Evolutionary conservation across 2,113 vertebrate genomes (phyloP).

Genomic region (Halichoeres trimaculatus): DNA sequence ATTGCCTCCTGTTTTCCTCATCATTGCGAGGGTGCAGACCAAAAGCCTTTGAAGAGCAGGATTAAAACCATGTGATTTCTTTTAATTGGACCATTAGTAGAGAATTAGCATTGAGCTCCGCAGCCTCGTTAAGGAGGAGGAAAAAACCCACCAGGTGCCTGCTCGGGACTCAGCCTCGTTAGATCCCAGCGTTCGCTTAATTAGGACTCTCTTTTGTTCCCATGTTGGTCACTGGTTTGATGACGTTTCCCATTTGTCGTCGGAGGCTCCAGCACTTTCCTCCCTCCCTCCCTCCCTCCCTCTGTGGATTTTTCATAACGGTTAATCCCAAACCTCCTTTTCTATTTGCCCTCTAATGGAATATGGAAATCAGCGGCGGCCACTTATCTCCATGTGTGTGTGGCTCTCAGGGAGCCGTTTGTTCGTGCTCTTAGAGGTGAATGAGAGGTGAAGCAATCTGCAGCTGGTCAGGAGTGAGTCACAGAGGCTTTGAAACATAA

Average conservation of each 20-base stretch:
- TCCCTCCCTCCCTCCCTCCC: slow-evolving; percentile 18
- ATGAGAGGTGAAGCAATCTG: slow-evolving; percentile 65
- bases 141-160: slow-evolving; percentile 73
- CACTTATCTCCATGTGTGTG: slow-evolving; percentile 59
- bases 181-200: slow-evolving; percentile 72
- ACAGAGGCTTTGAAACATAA: slow-evolving; percentile 33
- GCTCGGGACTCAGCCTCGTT: slow-evolving; percentile 70
- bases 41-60: slow-evolving; percentile 83
- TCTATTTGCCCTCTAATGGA: slow-evolving; percentile 53
- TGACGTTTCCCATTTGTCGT: slow-evolving; percentile 62
- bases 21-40: slow-evolving; percentile 75
- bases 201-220: slow-evolving; percentile 74
- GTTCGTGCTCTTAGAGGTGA: slow-evolving; percentile 63
- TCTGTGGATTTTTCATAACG: slow-evolving; percentile 37
- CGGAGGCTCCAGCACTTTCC: slow-evolving; percentile 28
- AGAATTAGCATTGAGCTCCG: slow-evolving; percentile 84
- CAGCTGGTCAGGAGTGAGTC: slow-evolving; percentile 51
- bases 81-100: slow-evolving; percentile 87
- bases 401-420: slow-evolving; percentile 51
- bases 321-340: slow-evolving; percentile 39
- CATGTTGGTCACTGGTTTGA: slow-evolving; percentile 53
- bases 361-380: slow-evolving; percentile 56
- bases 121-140: slow-evolving; percentile 79
- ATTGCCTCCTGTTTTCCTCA: slow-evolving; percentile 81
- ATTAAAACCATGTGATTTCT: slow-evolving; percentile 86